These are phyloP conservation scores for Okapia johnstoni DNA, from an alignment of 2,113 vertebrate genomes.

Conservation along the genomic window DNA sequence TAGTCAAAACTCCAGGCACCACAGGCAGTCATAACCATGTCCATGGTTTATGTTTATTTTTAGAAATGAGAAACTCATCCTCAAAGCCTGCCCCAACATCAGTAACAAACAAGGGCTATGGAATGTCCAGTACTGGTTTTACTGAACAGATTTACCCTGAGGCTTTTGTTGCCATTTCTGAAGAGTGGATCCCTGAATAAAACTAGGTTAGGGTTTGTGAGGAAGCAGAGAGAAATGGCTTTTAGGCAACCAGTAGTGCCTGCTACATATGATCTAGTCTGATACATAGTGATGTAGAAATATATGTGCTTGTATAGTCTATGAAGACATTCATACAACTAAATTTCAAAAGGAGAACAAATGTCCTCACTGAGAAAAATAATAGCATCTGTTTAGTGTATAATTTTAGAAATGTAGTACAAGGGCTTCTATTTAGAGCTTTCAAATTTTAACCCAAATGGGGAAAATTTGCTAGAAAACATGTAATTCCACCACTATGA, in stretches of 20 bases:
- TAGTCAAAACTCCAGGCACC: not conserved
- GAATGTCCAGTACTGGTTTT: not conserved
- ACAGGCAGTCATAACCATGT: not conserved
- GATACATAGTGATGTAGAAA: not conserved
- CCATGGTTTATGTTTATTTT: not conserved
- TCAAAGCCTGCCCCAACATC: not conserved
- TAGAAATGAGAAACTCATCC: not conserved
- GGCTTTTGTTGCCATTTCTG: not conserved
- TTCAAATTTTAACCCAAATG: slow-evolving; percentile 5
- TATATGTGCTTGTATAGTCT: not conserved
- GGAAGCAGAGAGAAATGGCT: not conserved
- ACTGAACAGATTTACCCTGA: not conserved
- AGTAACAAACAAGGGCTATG: not conserved
- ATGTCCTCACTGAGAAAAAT: not conserved
- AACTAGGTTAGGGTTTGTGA: not conserved
- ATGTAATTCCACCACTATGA: not conserved
- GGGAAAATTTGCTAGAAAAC: slow-evolving; percentile 4
- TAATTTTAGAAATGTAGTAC: not conserved
- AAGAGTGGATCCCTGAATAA: not conserved
- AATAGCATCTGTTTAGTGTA: not conserved
- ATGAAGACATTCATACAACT: not conserved
- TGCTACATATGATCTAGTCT: not conserved
- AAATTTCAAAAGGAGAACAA: not conserved
- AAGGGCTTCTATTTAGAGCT: not conserved
- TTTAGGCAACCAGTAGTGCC: not conserved